Evolutionary conservation across 1,140 invertebrate genomes (phyloP).

Genomic region (Gerris buenoi): DNA sequence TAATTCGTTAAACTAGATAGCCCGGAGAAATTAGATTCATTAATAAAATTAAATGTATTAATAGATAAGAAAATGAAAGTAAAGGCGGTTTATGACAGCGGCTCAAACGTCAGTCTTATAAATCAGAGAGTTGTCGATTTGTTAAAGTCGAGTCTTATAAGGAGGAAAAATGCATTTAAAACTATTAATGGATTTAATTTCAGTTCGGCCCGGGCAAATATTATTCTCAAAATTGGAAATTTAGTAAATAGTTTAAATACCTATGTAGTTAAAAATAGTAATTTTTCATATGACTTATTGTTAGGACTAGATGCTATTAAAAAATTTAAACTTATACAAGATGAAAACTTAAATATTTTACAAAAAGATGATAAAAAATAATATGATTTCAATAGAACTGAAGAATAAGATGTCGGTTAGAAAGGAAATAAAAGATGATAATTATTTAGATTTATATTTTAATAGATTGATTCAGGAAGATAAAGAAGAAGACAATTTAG

Average conservation of each 20-base stretch:
- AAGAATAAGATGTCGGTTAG: not conserved
- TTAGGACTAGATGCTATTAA: slow-evolving; percentile 19
- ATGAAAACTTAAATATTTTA: slow-evolving; percentile 18
- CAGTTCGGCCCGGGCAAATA: slow-evolving; percentile 16
- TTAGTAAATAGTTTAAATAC: slow-evolving; percentile 14
- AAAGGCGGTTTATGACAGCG: slow-evolving; percentile 6
- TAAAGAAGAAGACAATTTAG: slow-evolving; percentile 20
- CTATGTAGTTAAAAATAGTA: slow-evolving; percentile 16
- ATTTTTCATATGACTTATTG: slow-evolving; percentile 18
- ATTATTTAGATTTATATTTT: not conserved
- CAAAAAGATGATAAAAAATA: slow-evolving; percentile 22
- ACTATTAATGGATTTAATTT: slow-evolving; percentile 4
- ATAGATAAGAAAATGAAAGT: slow-evolving; percentile 3
- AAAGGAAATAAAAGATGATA: not conserved
- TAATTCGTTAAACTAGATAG: not conserved
- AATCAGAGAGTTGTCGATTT: slow-evolving; percentile 1
- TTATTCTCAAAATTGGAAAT: slow-evolving; percentile 21
- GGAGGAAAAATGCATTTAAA: slow-evolving; percentile 1
- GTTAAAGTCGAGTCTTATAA: slow-evolving; percentile 3
- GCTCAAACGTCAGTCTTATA: slow-evolving; percentile 8
- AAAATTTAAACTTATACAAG: slow-evolving; percentile 17
- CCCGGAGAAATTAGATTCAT: slow-evolving; percentile 5
- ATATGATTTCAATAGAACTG: not conserved
- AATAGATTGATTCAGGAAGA: slow-evolving; percentile 16
- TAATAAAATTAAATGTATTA: slow-evolving; percentile 5